phyloP scores from a whole-genome alignment of 2,113 vertebrate species.

The Pedionomus torquatus region DNA sequence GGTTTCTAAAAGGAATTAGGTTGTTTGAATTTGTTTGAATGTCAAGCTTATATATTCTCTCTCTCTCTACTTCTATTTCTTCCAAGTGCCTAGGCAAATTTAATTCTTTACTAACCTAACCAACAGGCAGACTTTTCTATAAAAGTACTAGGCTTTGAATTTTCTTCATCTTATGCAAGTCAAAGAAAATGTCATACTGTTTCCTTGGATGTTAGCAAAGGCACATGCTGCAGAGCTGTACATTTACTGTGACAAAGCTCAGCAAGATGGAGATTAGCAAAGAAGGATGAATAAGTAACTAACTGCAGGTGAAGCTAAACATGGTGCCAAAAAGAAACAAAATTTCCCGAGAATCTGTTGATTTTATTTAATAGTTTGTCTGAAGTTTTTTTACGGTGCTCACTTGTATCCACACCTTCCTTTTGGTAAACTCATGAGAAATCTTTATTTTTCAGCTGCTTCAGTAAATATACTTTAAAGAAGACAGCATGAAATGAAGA shows the following conservation, averaged over 20 bases:
- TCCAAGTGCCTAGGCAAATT: background rate
- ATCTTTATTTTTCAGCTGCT: background rate
- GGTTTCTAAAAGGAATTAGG: background rate
- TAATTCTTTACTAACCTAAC: background rate
- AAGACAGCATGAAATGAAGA: background rate
- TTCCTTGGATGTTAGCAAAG: background rate
- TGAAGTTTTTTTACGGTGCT: background rate
- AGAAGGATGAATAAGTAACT: background rate
- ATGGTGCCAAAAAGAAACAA: background rate
- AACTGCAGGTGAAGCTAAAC: background rate
- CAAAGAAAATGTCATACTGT: background rate
- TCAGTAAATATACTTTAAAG: background rate
- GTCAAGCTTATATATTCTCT: background rate
- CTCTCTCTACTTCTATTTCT: background rate
- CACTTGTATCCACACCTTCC: background rate
- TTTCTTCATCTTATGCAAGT: background rate
- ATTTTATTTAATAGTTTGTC: background rate
- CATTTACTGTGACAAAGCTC: background rate
- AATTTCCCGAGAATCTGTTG: background rate
- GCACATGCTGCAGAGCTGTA: fast-evolving
- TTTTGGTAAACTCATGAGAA: background rate
- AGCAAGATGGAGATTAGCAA: background rate
- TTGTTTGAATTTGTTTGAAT: slow-evolving; percentile 7
- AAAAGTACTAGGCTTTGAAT: background rate
- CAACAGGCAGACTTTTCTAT: background rate